Conservation (phyloP, 1,140 invertebrate species). For the Drosophila auraria region DNA sequence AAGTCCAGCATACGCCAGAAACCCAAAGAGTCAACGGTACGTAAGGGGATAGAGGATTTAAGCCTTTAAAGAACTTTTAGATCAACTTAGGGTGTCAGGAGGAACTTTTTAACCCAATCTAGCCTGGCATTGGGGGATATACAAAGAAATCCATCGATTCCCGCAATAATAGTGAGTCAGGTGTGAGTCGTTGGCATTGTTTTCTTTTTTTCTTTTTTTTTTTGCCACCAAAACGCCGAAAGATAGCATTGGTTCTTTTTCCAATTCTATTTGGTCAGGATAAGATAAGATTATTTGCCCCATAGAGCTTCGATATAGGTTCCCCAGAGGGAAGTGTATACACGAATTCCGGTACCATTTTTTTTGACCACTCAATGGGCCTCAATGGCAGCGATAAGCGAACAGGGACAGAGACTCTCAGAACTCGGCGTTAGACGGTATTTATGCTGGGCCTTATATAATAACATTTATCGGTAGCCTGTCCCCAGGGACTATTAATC, state of each 20-base stretch:
- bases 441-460: conserved; percentile 30
- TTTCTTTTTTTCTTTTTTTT: neutral
- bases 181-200: conserved; percentile 10
- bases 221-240: conserved; percentile 14
- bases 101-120: too few relatives aligned
- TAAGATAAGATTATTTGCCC: conserved; percentile 71
- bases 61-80: neutral
- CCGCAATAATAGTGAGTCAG: conserved; percentile 20
- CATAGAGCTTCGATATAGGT: neutral
- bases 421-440: neutral
- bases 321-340: conserved; percentile 14
- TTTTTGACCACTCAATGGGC: conserved; percentile 22
- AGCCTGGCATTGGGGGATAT: too few relatives aligned
- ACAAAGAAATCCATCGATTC: conserved; percentile 1
- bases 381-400: conserved; percentile 21
- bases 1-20: conserved; percentile 90
- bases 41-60: conserved; percentile 24
- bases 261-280: conserved; percentile 41
- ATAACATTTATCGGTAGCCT: conserved; percentile 45
- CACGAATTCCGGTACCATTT: conserved; percentile 13
- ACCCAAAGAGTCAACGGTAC: conserved; percentile 86
- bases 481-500: conserved; percentile 63
- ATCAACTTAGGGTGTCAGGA: too few relatives aligned
- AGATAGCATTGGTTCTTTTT: conserved; percentile 47
- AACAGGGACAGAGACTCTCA: neutral